These are phyloP conservation scores for Paraplagusia blochii DNA, from an alignment of 2,113 vertebrate genomes.

Conservation along the genomic window DNA sequence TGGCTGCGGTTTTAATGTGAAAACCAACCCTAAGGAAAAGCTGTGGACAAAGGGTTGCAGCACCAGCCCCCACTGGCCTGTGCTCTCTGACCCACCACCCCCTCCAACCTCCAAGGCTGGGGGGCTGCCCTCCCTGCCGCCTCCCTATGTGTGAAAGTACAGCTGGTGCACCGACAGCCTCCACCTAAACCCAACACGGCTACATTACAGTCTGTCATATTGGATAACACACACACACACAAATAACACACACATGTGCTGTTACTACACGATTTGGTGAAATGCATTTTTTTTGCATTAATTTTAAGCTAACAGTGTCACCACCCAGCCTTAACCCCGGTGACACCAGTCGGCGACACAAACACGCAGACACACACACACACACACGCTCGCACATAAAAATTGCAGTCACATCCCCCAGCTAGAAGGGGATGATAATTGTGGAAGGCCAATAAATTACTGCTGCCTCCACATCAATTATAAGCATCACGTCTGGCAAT, in stretches of 20 bases:
- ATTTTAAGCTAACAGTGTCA: conserved; percentile 64
- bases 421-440: conserved; percentile 82
- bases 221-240: conserved; percentile 51
- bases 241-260: conserved; percentile 18
- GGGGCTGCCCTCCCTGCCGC: conserved; percentile 45
- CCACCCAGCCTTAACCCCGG: conserved; percentile 37
- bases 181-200: conserved; percentile 38
- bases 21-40: conserved; percentile 59
- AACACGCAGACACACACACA: conserved; percentile 59
- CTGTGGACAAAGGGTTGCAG: conserved; percentile 58
- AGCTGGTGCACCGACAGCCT: conserved; percentile 64
- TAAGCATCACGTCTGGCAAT: conserved; percentile 83
- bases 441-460: conserved; percentile 84
- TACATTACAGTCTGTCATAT: conserved; percentile 55
- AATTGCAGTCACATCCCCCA: conserved; percentile 83
- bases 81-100: conserved; percentile 41
- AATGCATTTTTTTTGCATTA: conserved; percentile 63
- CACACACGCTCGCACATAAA: conserved; percentile 69
- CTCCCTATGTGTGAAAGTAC: conserved; percentile 69
- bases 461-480: conserved; percentile 87
- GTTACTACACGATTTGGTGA: conserved; percentile 39
- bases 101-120: conserved; percentile 27
- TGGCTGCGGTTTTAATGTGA: conserved; percentile 50
- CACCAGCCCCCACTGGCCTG: conserved; percentile 53
- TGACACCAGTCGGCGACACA: conserved; percentile 60